These are phyloP conservation scores for Tryphoninae sp. DNA, from an alignment of 2,888 invertebrate species.

Conservation along the genomic window DNA sequence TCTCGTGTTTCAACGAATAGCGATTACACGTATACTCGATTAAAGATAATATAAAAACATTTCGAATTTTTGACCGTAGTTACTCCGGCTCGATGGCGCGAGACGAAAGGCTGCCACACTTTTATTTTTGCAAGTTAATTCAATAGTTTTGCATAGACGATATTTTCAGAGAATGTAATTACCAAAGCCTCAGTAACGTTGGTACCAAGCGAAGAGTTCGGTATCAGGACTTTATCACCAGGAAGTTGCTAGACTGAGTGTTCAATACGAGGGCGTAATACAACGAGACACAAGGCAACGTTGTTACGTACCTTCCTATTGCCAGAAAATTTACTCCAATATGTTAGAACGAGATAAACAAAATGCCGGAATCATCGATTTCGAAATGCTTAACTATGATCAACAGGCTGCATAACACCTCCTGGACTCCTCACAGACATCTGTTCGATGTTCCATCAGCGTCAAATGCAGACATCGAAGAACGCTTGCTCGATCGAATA, in stretches of 20 bases:
- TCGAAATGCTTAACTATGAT: not conserved
- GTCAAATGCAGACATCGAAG: not conserved
- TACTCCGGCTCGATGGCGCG: too few species aligned
- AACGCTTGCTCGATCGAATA: not conserved
- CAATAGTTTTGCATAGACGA: too few species aligned
- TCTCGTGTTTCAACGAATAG: too few species aligned
- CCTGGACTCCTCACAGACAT: not conserved
- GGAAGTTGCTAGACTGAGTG: not conserved
- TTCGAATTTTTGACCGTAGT: too few species aligned
- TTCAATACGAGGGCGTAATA: not conserved
- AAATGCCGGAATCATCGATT: constrained; percentile 13
- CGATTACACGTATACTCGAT: too few species aligned
- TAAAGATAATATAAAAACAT: too few species aligned
- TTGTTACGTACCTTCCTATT: not conserved
- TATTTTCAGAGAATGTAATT: too few species aligned
- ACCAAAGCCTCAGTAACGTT: too few species aligned
- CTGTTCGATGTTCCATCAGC: not conserved
- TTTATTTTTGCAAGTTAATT: too few species aligned
- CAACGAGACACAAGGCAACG: not conserved
- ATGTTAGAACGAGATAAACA: not conserved
- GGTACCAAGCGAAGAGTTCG: too few species aligned
- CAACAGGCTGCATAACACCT: constrained; percentile 3
- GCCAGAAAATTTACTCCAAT: not conserved
- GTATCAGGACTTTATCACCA: too few species aligned
- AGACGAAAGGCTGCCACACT: too few species aligned